Evolutionary conservation across 2,113 vertebrate genomes (phyloP), one percentile per base, ranked within the genome.

Genomic region (Atrichornis clamosus): DNA sequence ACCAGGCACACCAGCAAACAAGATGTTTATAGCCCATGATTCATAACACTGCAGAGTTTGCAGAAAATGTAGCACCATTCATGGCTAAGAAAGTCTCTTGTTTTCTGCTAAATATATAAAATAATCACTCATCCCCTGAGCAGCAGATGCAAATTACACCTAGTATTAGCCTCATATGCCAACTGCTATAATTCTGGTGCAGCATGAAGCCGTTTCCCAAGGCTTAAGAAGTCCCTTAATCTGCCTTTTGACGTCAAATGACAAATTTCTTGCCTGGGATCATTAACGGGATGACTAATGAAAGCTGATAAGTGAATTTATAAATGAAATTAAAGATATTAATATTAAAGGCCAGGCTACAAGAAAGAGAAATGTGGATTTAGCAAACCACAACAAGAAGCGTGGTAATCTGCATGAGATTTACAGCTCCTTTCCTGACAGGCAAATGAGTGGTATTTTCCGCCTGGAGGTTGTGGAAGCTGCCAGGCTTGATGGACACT

Each of bases 41-140:
- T 97, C 97, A 95, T 89, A 93, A 94, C 6, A 20, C 88, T 62
- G 83, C 95, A 93, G 93, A 94, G 89, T 63, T 55, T 76, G 93
- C 76, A 78, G 75, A 91, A 90, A 95, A 92, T 5, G 27, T 73
- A 76, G 72, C 70, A 44, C 82, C 73, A 65, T 76, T 87, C 77
- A 67, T 13, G 72, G 89, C 87, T 42, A 92, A 92, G 72, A 90
- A 89, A 87, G 19, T 47, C 84, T 96, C 95, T 90, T 91, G 93
- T 96, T 96, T 97, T 87, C 93, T 64, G 93, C 84, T 94, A 97
- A 96, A 96, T 93, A 84, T 95, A 93, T 93, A 86, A 93, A 96
- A 92, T 96, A 88, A 96, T 90, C 92, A 86, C 72, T 83, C 87
- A 62, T 79, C 62, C 77, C 80, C 75, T 77, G 55, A 95, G 86